phyloP scores from a whole-genome alignment of 2,113 vertebrate species.

The Atlantisia rogersi region DNA sequence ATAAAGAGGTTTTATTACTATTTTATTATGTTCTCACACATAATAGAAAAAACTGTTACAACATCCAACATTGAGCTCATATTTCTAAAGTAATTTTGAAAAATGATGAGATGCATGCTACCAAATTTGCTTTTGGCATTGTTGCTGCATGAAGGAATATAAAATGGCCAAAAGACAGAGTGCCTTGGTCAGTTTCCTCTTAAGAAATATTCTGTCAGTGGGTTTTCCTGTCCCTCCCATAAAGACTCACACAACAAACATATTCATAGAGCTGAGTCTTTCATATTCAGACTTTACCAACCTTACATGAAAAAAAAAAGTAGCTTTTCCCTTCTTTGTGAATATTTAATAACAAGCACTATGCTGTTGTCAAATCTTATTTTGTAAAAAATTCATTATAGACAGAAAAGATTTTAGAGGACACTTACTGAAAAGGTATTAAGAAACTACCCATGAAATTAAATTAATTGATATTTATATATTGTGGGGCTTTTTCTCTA shows the following conservation, averaged over 20 bases:
- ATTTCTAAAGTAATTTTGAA: not conserved
- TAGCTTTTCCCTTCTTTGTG: not conserved
- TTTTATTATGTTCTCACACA: not conserved
- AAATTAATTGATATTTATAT: not conserved
- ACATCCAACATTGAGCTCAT: not conserved
- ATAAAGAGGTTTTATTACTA: slow-evolving; percentile 11
- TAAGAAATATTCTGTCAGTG: not conserved
- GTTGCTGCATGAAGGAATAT: not conserved
- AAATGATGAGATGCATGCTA: not conserved
- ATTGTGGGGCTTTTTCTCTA: not conserved
- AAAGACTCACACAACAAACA: not conserved
- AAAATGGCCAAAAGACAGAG: not conserved
- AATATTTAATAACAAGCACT: not conserved
- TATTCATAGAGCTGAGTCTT: not conserved
- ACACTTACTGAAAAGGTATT: not conserved
- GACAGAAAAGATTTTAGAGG: not conserved
- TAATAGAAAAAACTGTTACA: not conserved
- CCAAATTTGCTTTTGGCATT: not conserved
- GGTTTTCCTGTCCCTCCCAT: not conserved
- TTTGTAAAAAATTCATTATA: not conserved
- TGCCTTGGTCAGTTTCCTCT: not conserved
- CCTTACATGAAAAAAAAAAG: not conserved
- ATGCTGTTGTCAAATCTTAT: not conserved
- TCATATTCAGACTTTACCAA: not conserved
- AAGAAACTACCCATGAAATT: not conserved